phyloP scores from a whole-genome alignment of 2,113 vertebrate species.

The Sceloporus tristichus region DNA sequence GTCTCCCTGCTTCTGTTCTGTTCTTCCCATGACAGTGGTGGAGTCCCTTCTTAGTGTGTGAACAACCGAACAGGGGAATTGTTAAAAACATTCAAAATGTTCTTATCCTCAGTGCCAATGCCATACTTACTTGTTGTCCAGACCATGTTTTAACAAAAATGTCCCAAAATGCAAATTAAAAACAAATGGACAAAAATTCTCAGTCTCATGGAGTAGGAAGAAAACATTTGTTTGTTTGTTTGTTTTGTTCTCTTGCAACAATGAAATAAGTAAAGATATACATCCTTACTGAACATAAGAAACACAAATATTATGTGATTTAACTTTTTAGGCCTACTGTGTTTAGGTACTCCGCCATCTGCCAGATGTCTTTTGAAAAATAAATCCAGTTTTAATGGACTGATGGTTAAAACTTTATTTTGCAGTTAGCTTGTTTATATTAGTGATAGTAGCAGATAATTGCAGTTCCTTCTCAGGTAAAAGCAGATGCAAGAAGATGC shows the following conservation, averaged over 20 bases:
- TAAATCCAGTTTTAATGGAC: neutral
- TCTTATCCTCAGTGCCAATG: too few species aligned
- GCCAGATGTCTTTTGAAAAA: slow-evolving; percentile 4
- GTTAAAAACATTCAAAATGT: too few species aligned
- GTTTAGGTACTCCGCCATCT: neutral
- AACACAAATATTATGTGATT: neutral
- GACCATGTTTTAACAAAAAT: too few species aligned
- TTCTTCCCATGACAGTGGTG: neutral
- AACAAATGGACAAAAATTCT: too few species aligned
- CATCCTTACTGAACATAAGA: too few species aligned
- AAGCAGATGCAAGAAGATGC: slow-evolving; percentile 15
- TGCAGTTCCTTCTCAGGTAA: slow-evolving; percentile 1
- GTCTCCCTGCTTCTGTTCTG: neutral
- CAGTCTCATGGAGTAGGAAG: too few species aligned
- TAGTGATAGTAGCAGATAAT: neutral
- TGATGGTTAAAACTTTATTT: neutral
- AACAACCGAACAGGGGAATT: slow-evolving; percentile 1
- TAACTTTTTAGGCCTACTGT: neutral
- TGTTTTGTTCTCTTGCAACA: too few species aligned
- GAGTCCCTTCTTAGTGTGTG: neutral
- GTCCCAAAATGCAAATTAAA: too few species aligned
- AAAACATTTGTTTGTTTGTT: too few species aligned
- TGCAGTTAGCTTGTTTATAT: neutral
- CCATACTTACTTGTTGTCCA: too few species aligned
- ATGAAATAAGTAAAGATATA: too few species aligned